These are phyloP conservation scores for Decapterus maruadsi DNA, from an alignment of 2,797 vertebrate genomes.

Conservation along the genomic window DNA sequence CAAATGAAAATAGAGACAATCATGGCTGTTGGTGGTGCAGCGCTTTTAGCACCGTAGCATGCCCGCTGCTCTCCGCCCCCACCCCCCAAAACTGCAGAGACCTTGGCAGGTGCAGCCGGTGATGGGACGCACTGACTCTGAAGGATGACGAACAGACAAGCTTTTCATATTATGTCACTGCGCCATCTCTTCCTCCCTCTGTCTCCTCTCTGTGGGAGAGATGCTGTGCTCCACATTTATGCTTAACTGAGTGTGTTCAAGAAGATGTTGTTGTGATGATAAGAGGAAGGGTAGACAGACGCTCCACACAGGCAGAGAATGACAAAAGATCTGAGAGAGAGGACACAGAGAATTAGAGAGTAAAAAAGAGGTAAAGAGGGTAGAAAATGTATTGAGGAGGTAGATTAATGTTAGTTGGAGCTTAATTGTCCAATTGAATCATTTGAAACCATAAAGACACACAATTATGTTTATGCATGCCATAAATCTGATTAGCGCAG, in stretches of 20 bases:
- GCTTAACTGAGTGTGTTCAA: neutral
- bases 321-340: neutral
- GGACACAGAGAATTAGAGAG: conserved; percentile 5
- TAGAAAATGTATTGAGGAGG: conserved; percentile 4
- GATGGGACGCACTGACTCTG: conserved; percentile 44
- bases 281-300: neutral
- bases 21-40: conserved; percentile 41
- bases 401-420: conserved; percentile 60
- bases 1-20: conserved; percentile 73
- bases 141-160: conserved; percentile 54
- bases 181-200: conserved; percentile 13
- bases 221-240: conserved; percentile 2
- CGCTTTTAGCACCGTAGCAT: conserved; percentile 1
- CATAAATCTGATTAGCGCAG: conserved; percentile 78
- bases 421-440: conserved; percentile 76
- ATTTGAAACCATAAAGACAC: conserved; percentile 69
- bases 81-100: conserved; percentile 41
- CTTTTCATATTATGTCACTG: conserved; percentile 36
- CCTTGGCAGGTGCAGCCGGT: conserved; percentile 61
- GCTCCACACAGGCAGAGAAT: neutral
- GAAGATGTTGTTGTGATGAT: conserved; percentile 12
- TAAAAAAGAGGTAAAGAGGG: neutral
- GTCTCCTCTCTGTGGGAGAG: conserved; percentile 12
- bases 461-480: conserved; percentile 72
- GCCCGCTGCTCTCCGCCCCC: neutral